Evolutionary conservation across 2,888 invertebrate species (phyloP).

Genomic region (Pachydiplax longipennis): DNA sequence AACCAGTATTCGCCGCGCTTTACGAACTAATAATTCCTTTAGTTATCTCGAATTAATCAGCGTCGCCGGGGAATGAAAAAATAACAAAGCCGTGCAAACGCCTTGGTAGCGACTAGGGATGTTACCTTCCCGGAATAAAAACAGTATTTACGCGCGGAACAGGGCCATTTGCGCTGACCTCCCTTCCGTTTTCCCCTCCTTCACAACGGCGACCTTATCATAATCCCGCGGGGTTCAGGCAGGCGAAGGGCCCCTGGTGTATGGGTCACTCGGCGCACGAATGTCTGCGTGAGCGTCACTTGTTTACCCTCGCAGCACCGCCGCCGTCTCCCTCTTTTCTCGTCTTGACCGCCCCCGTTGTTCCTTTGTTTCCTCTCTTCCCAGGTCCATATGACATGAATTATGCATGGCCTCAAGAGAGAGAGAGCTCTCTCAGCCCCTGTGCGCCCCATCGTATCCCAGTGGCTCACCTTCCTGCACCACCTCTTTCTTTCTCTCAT

Average conservation of each 20-base stretch:
- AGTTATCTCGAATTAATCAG: background rate
- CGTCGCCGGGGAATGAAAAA: background rate
- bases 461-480: background rate
- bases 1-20: no score
- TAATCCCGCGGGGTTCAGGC: background rate
- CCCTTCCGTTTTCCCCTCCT: background rate
- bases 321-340: background rate
- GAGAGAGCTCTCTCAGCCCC: background rate
- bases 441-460: background rate
- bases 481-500: background rate
- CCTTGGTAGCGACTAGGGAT: background rate
- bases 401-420: conserved; percentile 1
- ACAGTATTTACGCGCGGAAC: background rate
- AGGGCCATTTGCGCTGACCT: background rate
- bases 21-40: no score
- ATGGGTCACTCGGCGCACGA: background rate
- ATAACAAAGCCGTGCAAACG: background rate
- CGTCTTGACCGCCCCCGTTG: background rate
- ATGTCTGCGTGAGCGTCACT: background rate
- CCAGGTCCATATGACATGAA: conserved; percentile 37
- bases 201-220: background rate
- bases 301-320: background rate
- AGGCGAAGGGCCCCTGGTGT: background rate
- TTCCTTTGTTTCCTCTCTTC: background rate
- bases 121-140: background rate